phyloP scores from a whole-genome alignment of 2,888 invertebrate genomes.

The Geophilus truncorum region DNA sequence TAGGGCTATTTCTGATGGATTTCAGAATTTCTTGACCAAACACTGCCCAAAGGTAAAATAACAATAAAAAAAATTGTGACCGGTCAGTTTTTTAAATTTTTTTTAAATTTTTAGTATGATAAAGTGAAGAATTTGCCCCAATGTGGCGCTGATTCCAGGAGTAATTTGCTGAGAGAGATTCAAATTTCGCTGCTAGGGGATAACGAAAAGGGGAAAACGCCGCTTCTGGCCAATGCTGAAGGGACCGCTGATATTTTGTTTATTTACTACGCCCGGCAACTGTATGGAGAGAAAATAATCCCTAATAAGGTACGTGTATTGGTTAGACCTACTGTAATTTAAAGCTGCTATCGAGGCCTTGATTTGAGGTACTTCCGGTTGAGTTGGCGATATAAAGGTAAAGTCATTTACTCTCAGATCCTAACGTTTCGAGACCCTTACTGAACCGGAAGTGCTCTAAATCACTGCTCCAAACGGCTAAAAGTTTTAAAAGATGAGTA shows the following conservation, averaged over 20 bases:
- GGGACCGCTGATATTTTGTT: neutral
- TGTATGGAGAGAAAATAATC: neutral
- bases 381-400: too few species aligned
- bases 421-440: too few species aligned
- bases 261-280: neutral
- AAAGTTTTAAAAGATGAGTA: too few species aligned
- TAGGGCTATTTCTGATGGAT: neutral
- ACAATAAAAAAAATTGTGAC: too few species aligned
- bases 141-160: neutral
- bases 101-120: neutral
- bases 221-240: neutral
- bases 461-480: too few species aligned
- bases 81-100: neutral
- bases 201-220: neutral
- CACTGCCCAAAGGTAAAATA: conserved; percentile 15
- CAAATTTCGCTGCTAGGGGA: neutral
- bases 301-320: neutral
- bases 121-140: neutral
- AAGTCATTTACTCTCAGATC: too few species aligned
- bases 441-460: too few species aligned
- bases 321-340: too few species aligned
- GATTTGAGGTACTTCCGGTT: too few species aligned
- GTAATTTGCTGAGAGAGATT: neutral
- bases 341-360: too few species aligned
- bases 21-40: conserved; percentile 29